Evolutionary conservation across 2,888 invertebrate species (phyloP).

Genomic region (Caenorhabditis sp.): DNA sequence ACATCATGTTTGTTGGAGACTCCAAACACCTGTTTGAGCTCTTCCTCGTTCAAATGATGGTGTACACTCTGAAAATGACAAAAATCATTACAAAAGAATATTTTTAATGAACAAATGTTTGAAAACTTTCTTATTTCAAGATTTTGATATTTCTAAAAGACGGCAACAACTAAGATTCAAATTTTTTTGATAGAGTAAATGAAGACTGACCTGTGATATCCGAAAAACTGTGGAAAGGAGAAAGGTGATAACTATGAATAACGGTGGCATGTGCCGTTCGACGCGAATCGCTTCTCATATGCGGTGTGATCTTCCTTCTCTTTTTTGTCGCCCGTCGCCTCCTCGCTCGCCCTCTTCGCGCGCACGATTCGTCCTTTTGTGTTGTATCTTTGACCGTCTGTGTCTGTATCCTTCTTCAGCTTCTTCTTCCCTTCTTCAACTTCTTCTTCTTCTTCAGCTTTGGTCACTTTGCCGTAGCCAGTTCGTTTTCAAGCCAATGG

Average conservation of each 20-base stretch:
- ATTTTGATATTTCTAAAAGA: no score
- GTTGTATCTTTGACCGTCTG: conserved; percentile 12
- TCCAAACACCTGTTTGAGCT: conserved; percentile 79
- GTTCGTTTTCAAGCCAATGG: conserved; percentile 57
- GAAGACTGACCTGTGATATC: conserved; percentile 54
- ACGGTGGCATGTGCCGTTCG: conserved; percentile 68
- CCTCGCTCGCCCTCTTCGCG: conserved; percentile 15
- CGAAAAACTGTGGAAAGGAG: conserved; percentile 51
- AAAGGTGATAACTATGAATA: conserved; percentile 58
- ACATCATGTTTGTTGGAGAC: conserved; percentile 75
- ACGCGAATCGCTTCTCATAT: conserved; percentile 64
- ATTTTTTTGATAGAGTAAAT: neutral
- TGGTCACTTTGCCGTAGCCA: conserved; percentile 63
- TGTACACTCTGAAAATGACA: conserved; percentile 75
- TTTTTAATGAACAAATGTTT: no score
- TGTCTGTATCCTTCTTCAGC: conserved; percentile 28
- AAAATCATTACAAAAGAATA: no score
- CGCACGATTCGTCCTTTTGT: conserved; percentile 45
- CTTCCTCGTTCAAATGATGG: conserved; percentile 75
- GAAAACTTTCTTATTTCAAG: no score
- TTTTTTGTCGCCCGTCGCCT: no score
- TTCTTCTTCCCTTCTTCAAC: conserved; percentile 12
- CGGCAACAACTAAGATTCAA: neutral
- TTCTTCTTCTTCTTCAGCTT: conserved; percentile 23
- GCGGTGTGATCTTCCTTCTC: conserved; percentile 56